Evolutionary conservation across 2,113 vertebrate species (phyloP), one percentile per base, ranked within the genome.

Genomic region (Nothocercus nigrocapillus): DNA sequence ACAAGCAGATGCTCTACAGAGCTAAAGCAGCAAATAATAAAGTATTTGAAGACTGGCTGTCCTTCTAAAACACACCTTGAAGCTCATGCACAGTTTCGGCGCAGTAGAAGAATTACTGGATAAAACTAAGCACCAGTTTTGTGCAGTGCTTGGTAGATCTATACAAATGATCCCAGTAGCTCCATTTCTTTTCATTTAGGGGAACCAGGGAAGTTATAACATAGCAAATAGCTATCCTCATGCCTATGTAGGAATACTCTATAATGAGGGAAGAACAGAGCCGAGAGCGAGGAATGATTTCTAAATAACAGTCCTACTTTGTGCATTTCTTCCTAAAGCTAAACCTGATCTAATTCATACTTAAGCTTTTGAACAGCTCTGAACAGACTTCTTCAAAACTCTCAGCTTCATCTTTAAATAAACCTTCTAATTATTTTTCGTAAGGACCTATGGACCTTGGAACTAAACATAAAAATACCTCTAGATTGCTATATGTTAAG

Each of bases 391-490:
- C 19, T 78, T 85, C 63, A 8, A 91, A 73, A 85, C 51, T 5
- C 11, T 27, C 36, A n/a, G 64, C 79, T 78, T 58, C 76, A 17
- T n/a, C 70, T 89, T 88, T 74, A 91, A 83, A 93, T 74, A 70
- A 87, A 63, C 3, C 28, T 74, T 32, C 19, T 70, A 53, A 83
- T 95, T 85, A 83, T 67, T 94, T 95, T 86, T 3, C 49, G 0
- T 72, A 83, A 86, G 34, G 70, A 84, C 38, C 56, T 90, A 49
- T 1, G 64, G 30, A 87, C n/a, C 49, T 74, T 69, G 83, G 64
- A 94, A 81, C 32, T n/a, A 45, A 95, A 89, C 53, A 83, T 20
- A 83, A 86, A 94, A 91, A 91, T 61, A 72, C 3, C n/a, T 17
- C 56, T 44, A 40, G 40, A 91, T 36, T 74, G 34, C 42, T 77